Base-by-base conservation (phyloP, 1,140 invertebrate genomes). In the Sesamia nonagrioides region DNA sequence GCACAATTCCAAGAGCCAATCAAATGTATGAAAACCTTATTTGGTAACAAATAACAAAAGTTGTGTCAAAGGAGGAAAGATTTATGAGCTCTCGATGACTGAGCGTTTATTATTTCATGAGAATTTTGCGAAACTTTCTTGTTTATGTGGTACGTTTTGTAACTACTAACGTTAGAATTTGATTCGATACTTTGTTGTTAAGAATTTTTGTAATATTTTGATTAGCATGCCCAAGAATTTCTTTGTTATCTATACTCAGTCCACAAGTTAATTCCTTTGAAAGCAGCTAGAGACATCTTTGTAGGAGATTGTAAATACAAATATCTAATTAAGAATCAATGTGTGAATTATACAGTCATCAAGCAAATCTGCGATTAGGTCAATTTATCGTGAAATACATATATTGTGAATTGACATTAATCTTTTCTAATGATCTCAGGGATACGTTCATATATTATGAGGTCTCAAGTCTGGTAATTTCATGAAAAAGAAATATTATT, bases 11-110 rank as follows among this genome's bases (percentile, higher is more conserved):
- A 83, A 73, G 71, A 84, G 73, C 78, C 73, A 78, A 71, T 79
- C 72, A 61, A 73, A 72, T 58, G 79, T 78, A 81, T 83, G 63
- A 82, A 84, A 80, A 78, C 60, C 63, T 85, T 85, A 85, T 82
- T 86, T 81, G 66, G 78, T 48, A 82, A 83, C 78, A 84, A 85
- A 87, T 86, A 82, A 75, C 80, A 80, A 84, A 88, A 86, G 79
- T 84, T 83, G 81, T 81, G 71, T 82, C 78, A 78, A 81, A 85
- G 79, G 82, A 63, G 80, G 50, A 54, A 86, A 83, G 84, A 88
- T 87, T 84, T 84, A 88, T 84, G 84, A 75, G 56, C 58, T 60
- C 78, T 71, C 82, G 78, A 84, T 85, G 81, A 78, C 56, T 73
- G 78, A 83, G 73, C 77, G 80, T 80, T 85, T 79, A 87, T 84